Conservation (phyloP, 2,797 vertebrate genomes). For the Heliangelus exortis region DNA sequence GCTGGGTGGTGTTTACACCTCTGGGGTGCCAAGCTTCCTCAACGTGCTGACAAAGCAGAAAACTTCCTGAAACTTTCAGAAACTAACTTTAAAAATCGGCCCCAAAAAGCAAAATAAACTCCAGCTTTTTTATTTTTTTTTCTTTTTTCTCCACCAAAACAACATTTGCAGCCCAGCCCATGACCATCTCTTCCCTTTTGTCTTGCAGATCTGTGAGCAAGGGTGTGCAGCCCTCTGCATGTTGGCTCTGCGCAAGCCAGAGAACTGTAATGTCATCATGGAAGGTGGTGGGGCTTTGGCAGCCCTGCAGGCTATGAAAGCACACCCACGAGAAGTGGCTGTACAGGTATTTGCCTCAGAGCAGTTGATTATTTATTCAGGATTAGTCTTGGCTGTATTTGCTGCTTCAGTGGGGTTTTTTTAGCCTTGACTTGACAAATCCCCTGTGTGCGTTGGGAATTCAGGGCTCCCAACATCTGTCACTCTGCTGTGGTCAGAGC, state of each 20-base stretch:
- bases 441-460: neutral
- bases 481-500: neutral
- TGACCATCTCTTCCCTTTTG: neutral
- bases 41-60: rapidly evolving
- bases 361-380: rapidly evolving
- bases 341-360: constrained; percentile 84
- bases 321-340: constrained; percentile 77
- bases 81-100: rapidly evolving
- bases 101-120: no score
- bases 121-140: no score
- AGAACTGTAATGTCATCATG: constrained; percentile 91
- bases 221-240: constrained; percentile 90
- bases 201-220: constrained; percentile 90
- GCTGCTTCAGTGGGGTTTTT: rapidly evolving
- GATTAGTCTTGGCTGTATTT: rapidly evolving
- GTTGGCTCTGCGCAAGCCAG: constrained; percentile 91
- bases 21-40: neutral
- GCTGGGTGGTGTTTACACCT: neutral
- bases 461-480: rapidly evolving
- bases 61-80: neutral
- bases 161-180: neutral
- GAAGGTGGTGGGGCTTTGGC: constrained; percentile 88
- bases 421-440: neutral
- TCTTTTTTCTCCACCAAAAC: neutral
- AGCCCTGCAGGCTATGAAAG: constrained; percentile 91